Conservation (phyloP, 2,113 vertebrate genomes). For the Gallinago media region DNA sequence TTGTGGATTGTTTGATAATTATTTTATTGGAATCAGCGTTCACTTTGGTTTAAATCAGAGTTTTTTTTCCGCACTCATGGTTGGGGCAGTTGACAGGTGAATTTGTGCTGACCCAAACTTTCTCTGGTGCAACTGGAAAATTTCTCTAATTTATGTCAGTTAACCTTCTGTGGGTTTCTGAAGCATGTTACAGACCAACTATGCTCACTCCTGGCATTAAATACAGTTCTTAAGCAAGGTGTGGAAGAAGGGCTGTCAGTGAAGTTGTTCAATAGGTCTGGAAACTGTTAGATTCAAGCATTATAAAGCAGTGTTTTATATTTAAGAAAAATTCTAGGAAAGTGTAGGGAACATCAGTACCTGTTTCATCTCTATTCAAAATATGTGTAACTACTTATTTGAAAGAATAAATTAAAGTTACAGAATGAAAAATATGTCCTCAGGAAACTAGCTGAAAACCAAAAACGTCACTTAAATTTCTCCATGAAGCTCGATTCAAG, state of each 20-base stretch:
- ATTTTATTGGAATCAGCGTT: background rate
- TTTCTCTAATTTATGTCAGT: background rate
- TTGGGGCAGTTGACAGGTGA: background rate
- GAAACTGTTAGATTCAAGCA: background rate
- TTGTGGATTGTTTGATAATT: background rate
- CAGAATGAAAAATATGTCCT: background rate
- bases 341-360: background rate
- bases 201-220: background rate
- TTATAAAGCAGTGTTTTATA: background rate
- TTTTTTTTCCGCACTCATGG: background rate
- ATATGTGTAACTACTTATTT: background rate
- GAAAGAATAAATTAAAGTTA: background rate
- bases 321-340: background rate
- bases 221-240: background rate
- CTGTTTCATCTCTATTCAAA: background rate
- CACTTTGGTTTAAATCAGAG: background rate
- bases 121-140: background rate
- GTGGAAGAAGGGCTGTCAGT: background rate
- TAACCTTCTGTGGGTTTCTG: background rate
- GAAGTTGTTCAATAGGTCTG: background rate
- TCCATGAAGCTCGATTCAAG: background rate
- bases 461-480: background rate
- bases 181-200: background rate
- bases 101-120: background rate
- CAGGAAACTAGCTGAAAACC: background rate